Evolutionary conservation across 92 coral and sea anemone genomes (phyloP).

Genomic region (Micromussa lordhowensis): DNA sequence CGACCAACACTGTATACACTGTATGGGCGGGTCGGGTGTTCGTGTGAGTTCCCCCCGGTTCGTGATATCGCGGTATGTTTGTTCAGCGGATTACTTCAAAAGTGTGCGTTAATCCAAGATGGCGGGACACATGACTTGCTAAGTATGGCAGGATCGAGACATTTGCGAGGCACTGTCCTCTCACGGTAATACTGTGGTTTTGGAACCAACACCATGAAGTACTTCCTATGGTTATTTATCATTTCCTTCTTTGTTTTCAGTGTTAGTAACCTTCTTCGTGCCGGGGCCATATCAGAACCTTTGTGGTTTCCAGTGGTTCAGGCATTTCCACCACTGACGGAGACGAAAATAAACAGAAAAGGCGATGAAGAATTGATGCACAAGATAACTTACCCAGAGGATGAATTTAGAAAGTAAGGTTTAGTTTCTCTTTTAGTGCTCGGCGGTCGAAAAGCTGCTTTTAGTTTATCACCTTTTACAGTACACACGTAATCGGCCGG

Average conservation of each 20-base stretch:
- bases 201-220: neutral
- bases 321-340: slow-evolving; percentile 81
- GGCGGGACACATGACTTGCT: neutral
- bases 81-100: slow-evolving; percentile 8
- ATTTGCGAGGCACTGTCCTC: slow-evolving; percentile 83
- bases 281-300: slow-evolving; percentile 75
- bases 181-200: slow-evolving; percentile 64
- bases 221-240: neutral
- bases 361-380: slow-evolving; percentile 78
- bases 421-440: neutral
- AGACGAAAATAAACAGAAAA: slow-evolving; percentile 82
- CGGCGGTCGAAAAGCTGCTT: neutral
- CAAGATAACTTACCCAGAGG: slow-evolving; percentile 82
- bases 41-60: no score
- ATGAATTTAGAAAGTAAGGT: slow-evolving; percentile 81
- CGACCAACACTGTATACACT: no score
- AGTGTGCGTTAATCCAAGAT: slow-evolving; percentile 5
- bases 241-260: slow-evolving; percentile 37
- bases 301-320: slow-evolving; percentile 87
- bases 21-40: no score
- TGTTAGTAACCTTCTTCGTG: slow-evolving; percentile 75
- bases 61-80: neutral
- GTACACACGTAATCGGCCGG: no score
- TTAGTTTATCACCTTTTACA: neutral
- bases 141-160: slow-evolving; percentile 81